A percentile compares a stretch with the other conserved stretches of the same genome.
Evolutionary conservation across 1,140 invertebrate genomes (phyloP).

Genomic region (Bombus affinis): DNA sequence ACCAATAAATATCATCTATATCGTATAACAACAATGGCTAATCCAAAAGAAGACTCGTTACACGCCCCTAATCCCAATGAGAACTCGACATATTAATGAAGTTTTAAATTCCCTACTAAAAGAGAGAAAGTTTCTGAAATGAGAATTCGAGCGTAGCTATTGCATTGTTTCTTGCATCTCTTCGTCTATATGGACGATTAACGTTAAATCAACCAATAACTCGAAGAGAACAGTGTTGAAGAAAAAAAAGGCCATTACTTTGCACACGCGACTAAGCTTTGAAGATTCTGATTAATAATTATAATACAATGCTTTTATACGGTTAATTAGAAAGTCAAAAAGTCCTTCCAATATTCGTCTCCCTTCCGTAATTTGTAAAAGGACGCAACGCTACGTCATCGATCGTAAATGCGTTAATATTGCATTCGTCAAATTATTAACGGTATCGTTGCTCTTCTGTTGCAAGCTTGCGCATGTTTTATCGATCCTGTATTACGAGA

Average conservation of each 20-base stretch:
- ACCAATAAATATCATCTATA: no score
- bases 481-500: not conserved
- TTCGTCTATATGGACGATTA: not conserved
- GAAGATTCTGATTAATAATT: not conserved
- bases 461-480: not conserved
- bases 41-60: no score
- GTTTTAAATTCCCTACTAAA: not conserved
- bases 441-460: not conserved
- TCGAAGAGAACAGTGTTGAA: not conserved
- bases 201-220: not conserved
- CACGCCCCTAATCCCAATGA: no score
- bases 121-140: not conserved
- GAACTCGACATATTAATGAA: no score
- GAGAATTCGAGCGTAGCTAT: not conserved
- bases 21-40: no score
- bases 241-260: not conserved
- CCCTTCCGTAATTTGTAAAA: not conserved
- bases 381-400: not conserved
- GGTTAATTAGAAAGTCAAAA: not conserved
- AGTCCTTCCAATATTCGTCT: not conserved
- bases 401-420: not conserved
- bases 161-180: not conserved
- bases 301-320: not conserved
- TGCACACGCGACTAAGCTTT: not conserved
- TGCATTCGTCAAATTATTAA: slow-evolving; percentile 1